Evolutionary conservation across 2,888 invertebrate species (phyloP).

Genomic region (Cephus rjabovi): DNA sequence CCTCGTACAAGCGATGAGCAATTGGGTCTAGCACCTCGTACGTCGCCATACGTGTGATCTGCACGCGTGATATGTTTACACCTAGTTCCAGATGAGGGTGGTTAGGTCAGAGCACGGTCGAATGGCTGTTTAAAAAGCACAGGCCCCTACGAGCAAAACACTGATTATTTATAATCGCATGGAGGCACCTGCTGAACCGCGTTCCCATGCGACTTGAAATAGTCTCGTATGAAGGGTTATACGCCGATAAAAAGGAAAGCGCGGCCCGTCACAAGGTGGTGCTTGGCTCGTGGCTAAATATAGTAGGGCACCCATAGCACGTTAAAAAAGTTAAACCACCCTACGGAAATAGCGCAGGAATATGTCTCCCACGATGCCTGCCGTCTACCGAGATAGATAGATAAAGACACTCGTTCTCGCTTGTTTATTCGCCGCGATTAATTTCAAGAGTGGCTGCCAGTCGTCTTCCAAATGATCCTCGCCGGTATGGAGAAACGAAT

Average conservation of each 20-base stretch:
- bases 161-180: conserved; percentile 57
- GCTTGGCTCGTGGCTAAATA: conserved; percentile 45
- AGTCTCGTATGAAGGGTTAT: conserved; percentile 30
- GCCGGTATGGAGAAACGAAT: background rate
- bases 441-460: background rate
- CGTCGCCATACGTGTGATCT: background rate
- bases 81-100: background rate
- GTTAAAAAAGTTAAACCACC: conserved; percentile 47
- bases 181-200: conserved; percentile 56
- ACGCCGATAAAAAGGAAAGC: conserved; percentile 40
- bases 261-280: conserved; percentile 46
- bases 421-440: conserved; percentile 1
- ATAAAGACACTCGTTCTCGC: background rate
- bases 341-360: conserved; percentile 48
- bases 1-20: background rate
- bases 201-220: conserved; percentile 61
- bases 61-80: background rate
- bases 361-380: conserved; percentile 52
- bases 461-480: background rate
- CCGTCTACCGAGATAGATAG: conserved; percentile 1
- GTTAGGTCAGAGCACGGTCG: background rate
- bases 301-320: conserved; percentile 39
- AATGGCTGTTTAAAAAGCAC: background rate
- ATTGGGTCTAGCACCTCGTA: background rate
- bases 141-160: conserved; percentile 20